phyloP scores from a whole-genome alignment of 1,140 invertebrate genomes.

The Agrilus planipennis region DNA sequence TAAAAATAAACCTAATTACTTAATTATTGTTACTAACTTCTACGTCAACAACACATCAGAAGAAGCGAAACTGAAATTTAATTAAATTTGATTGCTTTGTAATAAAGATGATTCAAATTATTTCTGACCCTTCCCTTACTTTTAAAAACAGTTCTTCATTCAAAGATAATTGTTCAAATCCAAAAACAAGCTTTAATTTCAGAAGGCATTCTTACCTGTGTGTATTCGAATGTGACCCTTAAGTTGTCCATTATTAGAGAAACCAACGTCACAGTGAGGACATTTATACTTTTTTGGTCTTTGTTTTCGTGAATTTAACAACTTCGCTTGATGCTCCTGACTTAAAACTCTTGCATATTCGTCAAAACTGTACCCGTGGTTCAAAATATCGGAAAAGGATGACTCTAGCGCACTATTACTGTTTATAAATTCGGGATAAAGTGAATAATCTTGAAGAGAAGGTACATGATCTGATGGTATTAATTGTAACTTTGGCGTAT shows the following conservation, averaged over 20 bases:
- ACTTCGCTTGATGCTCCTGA: slow-evolving; percentile 50
- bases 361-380: slow-evolving; percentile 45
- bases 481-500: neutral
- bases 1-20: too few relatives aligned
- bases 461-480: neutral
- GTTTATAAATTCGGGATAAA: slow-evolving; percentile 22
- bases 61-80: too few relatives aligned
- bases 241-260: slow-evolving; percentile 87
- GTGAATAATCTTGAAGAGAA: slow-evolving; percentile 24
- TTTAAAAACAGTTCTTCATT: too few relatives aligned
- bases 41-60: too few relatives aligned
- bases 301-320: slow-evolving; percentile 55
- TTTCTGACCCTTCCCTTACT: too few relatives aligned
- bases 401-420: slow-evolving; percentile 39
- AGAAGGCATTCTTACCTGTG: slow-evolving; percentile 51
- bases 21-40: too few relatives aligned
- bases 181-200: neutral
- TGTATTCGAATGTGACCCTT: slow-evolving; percentile 86
- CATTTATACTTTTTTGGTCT: slow-evolving; percentile 82
- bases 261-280: slow-evolving; percentile 76
- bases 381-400: slow-evolving; percentile 37
- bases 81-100: too few relatives aligned
- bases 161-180: too few relatives aligned
- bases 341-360: slow-evolving; percentile 52
- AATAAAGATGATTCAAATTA: too few relatives aligned